These are phyloP conservation scores for Halictus ligatus DNA, from an alignment of 2,888 invertebrate genomes.

Conservation along the genomic window DNA sequence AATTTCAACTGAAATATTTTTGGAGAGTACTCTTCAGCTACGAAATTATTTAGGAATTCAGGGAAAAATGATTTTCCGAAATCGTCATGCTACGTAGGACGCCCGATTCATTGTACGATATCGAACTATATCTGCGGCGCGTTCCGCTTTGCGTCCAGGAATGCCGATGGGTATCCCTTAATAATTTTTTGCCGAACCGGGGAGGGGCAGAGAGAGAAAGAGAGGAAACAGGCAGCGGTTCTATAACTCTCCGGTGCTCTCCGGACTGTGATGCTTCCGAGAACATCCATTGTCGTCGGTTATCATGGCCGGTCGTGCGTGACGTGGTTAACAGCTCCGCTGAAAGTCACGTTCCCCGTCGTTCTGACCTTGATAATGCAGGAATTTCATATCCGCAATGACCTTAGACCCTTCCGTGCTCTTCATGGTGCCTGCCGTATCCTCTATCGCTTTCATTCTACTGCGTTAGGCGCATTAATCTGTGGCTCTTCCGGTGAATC, in stretches of 20 bases:
- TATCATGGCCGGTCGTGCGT: slow-evolving; percentile 71
- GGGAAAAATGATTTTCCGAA: not conserved
- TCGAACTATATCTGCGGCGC: slow-evolving; percentile 53
- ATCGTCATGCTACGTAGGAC: not conserved
- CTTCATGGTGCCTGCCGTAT: not conserved
- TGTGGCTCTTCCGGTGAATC: not conserved
- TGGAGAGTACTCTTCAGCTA: not conserved
- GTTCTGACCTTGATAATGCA: slow-evolving; percentile 69
- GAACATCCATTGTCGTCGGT: slow-evolving; percentile 72
- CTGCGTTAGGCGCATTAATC: not conserved
- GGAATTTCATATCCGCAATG: slow-evolving; percentile 61
- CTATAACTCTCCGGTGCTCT: slow-evolving; percentile 18
- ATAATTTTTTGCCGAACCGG: slow-evolving; percentile 63
- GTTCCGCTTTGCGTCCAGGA: slow-evolving; percentile 52
- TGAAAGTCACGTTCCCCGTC: slow-evolving; percentile 66
- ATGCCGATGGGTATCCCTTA: slow-evolving; percentile 62
- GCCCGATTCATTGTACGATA: slow-evolving; percentile 66
- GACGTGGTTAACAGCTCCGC: slow-evolving; percentile 66
- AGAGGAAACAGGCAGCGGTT: slow-evolving; percentile 27
- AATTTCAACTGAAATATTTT: not conserved
- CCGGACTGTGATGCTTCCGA: slow-evolving; percentile 68
- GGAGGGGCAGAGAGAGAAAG: slow-evolving; percentile 33
- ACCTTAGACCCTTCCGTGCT: slow-evolving; percentile 23
- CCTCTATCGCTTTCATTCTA: not conserved
- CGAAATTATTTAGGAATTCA: not conserved